These are phyloP conservation scores for Scomber scombrus DNA, from an alignment of 2,113 vertebrate species.

Conservation along the genomic window DNA sequence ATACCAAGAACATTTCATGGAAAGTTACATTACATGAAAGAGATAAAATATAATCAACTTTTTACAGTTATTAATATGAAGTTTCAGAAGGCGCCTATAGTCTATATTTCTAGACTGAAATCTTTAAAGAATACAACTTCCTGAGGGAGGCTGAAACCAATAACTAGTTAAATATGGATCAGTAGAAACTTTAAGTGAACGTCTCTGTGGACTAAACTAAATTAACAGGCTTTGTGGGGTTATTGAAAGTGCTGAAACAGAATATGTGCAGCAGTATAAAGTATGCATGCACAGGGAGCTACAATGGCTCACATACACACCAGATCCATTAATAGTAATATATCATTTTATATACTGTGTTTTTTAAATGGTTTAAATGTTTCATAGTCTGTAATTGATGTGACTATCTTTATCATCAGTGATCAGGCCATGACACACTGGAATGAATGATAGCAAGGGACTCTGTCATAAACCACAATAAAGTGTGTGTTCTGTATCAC, in stretches of 20 bases:
- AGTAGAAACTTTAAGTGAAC: slow-evolving; percentile 49
- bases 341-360: slow-evolving; percentile 6
- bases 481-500: not conserved
- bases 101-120: slow-evolving; percentile 7
- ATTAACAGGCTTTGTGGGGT: slow-evolving; percentile 48
- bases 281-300: slow-evolving; percentile 18
- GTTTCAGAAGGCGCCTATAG: slow-evolving; percentile 8
- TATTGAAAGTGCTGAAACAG: slow-evolving; percentile 39
- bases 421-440: not conserved
- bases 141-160: slow-evolving; percentile 49
- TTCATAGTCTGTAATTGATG: slow-evolving; percentile 20
- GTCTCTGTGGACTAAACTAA: slow-evolving; percentile 51
- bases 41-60: not conserved
- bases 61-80: not conserved
- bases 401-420: slow-evolving; percentile 4
- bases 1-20: not conserved
- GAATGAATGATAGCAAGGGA: not conserved
- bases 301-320: slow-evolving; percentile 19
- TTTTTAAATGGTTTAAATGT: slow-evolving; percentile 34
- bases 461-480: not conserved
- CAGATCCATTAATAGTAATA: slow-evolving; percentile 29
- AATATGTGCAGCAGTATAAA: slow-evolving; percentile 23
- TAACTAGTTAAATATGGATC: slow-evolving; percentile 67
- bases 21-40: not conserved
- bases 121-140: slow-evolving; percentile 34